Base-by-base conservation (phyloP, 2,888 invertebrate species). In the Dromius quadrimaculatus region DNA sequence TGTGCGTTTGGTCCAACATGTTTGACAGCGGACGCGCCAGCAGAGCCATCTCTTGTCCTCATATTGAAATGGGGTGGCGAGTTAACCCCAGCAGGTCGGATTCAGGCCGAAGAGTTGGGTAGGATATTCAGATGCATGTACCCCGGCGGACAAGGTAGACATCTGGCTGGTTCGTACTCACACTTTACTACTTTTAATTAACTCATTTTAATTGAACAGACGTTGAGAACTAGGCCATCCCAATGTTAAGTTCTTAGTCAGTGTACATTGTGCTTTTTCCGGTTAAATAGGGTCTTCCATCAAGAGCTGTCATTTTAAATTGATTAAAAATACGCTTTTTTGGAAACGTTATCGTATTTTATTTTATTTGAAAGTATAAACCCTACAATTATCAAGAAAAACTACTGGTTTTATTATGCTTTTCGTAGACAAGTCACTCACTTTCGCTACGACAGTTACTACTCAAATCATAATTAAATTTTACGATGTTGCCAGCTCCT, bases 61-160 rank as follows among this genome's bases (percentile, higher is more conserved):
- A 98, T 99, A 74, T 86, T 99, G 73, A 99, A 99, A 85, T 99
- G 99, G 99, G 99, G 99, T 73, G 99, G 99, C 47, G 99, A 99
- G 84, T 85, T 99, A 79, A 99, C 99, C 4, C 97, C 98, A 0
- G 98, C 98, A 1, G 99, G 99, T 1, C 90, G 97, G 74, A 94
- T 96, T 71, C 98, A 98, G 84, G 98, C 98, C 0, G 98, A 98
- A 84, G 97, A 98, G 83, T 84, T 98, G 75, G 99, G 99, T 43
- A 89, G 97, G 76, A 97, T 98, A 81, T 99, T 99, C 86, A 91
- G 99, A 74, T 98, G 98, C 87, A 97, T 99, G 93, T 99, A 99
- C 84, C 99, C 99, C 8, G 98, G 97, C 68, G 97, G 97, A 74
- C 97, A 97, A 89, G 94, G 94, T 80, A 88, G 93, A 79, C 92